Conservation (phyloP, 2,888 invertebrate species). For the Eupithecia subumbrata region DNA sequence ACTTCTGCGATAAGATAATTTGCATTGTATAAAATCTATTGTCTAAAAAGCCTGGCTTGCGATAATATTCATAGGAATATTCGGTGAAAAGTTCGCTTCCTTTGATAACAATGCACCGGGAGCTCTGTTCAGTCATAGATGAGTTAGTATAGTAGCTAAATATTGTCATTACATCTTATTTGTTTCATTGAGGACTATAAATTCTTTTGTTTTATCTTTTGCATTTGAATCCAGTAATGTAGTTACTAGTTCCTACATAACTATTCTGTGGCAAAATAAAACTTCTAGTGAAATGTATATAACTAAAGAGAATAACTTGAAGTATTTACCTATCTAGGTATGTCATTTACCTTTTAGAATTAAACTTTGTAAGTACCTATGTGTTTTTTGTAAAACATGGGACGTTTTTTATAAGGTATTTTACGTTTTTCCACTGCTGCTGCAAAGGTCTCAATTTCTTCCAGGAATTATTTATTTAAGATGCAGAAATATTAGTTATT, state of each 20-base stretch:
- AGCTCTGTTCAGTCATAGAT: slow-evolving; percentile 70
- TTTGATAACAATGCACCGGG: slow-evolving; percentile 62
- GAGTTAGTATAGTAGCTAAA: slow-evolving; percentile 29
- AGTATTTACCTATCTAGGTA: too few relatives aligned
- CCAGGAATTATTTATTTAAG: background rate
- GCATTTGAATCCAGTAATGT: background rate
- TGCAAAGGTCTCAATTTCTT: too few relatives aligned
- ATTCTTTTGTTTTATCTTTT: background rate
- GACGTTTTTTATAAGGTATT: too few relatives aligned
- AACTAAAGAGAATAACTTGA: background rate
- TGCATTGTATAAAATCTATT: slow-evolving; percentile 25
- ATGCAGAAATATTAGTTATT: background rate
- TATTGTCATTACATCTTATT: background rate
- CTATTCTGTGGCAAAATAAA: background rate
- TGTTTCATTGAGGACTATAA: background rate
- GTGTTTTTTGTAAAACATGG: too few relatives aligned
- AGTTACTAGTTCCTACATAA: background rate
- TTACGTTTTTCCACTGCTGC: too few relatives aligned
- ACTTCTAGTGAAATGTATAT: background rate
- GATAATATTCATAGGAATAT: slow-evolving; percentile 70
- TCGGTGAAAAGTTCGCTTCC: slow-evolving; percentile 67
- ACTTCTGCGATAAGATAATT: slow-evolving; percentile 53
- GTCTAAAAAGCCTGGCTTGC: slow-evolving; percentile 50
- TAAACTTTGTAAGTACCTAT: too few relatives aligned
- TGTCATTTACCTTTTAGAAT: too few relatives aligned